These are phyloP conservation scores for Rhynchophorus ferrugineus DNA, from an alignment of 1,140 invertebrate species.

Conservation along the genomic window DNA sequence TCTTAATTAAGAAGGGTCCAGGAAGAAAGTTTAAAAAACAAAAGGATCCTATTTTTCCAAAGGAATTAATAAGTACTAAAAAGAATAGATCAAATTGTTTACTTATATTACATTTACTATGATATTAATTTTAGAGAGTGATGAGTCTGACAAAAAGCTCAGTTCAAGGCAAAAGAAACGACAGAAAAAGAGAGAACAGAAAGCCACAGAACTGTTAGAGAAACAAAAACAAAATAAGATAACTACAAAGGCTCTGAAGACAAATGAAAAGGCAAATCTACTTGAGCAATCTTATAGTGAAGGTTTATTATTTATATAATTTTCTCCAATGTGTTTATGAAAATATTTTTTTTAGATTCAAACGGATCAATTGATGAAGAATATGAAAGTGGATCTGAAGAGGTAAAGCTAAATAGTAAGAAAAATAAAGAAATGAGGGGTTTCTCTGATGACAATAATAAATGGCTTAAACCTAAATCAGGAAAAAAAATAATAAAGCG, in stretches of 20 bases:
- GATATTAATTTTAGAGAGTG: conserved; percentile 12
- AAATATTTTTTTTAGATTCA: background rate
- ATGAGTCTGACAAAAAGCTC: conserved; percentile 48
- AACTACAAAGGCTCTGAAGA: conserved; percentile 25
- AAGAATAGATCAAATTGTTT: background rate
- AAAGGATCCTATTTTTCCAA: conserved; percentile 63
- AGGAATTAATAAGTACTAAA: conserved; percentile 44
- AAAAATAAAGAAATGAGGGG: conserved; percentile 35
- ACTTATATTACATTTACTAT: background rate
- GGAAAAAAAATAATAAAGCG: conserved; percentile 34
- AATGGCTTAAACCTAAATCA: conserved; percentile 56
- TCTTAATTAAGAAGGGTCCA: conserved; percentile 67
- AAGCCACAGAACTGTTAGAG: conserved; percentile 48
- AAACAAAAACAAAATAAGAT: conserved; percentile 38
- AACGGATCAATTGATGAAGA: background rate
- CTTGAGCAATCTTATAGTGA: conserved; percentile 3
- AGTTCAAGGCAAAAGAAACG: conserved; percentile 64
- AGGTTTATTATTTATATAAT: conserved; percentile 1
- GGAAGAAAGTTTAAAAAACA: conserved; percentile 82
- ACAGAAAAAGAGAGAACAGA: conserved; percentile 52
- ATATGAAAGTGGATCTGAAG: conserved; percentile 4
- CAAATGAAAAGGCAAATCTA: conserved; percentile 26
- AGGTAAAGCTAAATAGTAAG: conserved; percentile 18
- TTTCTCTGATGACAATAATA: conserved; percentile 61
- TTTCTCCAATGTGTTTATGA: background rate